Conservation (phyloP, 2,888 invertebrate species). For the Aporophyla lueneburgensis region DNA sequence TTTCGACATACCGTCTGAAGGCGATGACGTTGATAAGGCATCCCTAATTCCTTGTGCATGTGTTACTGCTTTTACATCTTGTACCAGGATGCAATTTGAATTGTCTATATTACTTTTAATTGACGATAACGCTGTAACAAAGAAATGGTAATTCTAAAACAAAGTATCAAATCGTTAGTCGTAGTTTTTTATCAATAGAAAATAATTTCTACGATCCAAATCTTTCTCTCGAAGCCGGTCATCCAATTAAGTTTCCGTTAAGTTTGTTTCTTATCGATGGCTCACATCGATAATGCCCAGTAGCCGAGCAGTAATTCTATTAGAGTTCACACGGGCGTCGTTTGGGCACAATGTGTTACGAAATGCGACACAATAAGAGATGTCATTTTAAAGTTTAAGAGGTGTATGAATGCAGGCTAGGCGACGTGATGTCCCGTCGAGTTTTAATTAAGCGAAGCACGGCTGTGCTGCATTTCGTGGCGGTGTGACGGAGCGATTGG, state of each 20-base stretch:
- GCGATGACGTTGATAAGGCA: constrained; percentile 90
- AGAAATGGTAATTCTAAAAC: constrained; percentile 60
- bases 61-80: constrained; percentile 96
- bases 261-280: constrained; percentile 80
- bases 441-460: constrained; percentile 89
- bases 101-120: constrained; percentile 97
- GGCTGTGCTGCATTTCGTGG: constrained; percentile 84
- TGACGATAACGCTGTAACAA: constrained; percentile 96
- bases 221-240: constrained; percentile 76
- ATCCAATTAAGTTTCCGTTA: constrained; percentile 84
- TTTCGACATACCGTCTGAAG: constrained; percentile 84
- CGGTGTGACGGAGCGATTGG: constrained; percentile 88
- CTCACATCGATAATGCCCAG: constrained; percentile 81
- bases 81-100: constrained; percentile 97
- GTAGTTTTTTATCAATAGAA: constrained; percentile 62
- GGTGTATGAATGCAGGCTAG: constrained; percentile 78
- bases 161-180: constrained; percentile 30
- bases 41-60: constrained; percentile 96
- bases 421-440: constrained; percentile 86
- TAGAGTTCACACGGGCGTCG: constrained; percentile 79
- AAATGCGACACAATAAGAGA: constrained; percentile 82
- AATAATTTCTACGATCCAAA: constrained; percentile 73
- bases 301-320: constrained; percentile 83
- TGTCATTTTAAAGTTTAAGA: constrained; percentile 81
- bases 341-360: constrained; percentile 76